phyloP scores from a whole-genome alignment of 2,888 invertebrate genomes.

The Xylocampa areola region DNA sequence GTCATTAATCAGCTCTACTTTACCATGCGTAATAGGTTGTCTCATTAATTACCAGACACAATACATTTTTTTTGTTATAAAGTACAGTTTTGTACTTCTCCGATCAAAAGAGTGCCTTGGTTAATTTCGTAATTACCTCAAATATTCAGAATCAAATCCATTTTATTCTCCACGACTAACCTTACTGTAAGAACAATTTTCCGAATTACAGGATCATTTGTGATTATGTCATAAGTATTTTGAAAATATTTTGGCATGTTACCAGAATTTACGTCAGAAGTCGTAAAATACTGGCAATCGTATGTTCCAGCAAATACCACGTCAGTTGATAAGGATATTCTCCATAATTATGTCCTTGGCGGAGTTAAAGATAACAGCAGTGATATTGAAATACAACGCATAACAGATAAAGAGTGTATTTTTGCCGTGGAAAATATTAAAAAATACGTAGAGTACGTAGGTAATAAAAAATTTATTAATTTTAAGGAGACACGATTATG shows the following conservation, averaged over 20 bases:
- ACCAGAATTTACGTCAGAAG: slow-evolving; percentile 34
- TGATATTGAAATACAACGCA: slow-evolving; percentile 58
- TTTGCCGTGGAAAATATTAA: slow-evolving; percentile 52
- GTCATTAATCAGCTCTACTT: no score
- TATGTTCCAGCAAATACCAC: slow-evolving; percentile 37
- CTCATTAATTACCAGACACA: no score
- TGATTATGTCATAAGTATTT: slow-evolving; percentile 38
- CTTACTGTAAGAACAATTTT: background rate
- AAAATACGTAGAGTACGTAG: no score
- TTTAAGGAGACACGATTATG: background rate
- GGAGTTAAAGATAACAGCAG: slow-evolving; percentile 65
- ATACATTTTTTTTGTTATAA: no score
- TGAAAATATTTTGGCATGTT: slow-evolving; percentile 37
- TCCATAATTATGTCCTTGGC: slow-evolving; percentile 72
- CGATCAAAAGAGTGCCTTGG: no score
- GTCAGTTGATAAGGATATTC: slow-evolving; percentile 61
- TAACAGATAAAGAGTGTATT: slow-evolving; percentile 54
- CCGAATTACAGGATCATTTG: slow-evolving; percentile 10
- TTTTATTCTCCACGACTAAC: background rate
- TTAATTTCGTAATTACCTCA: background rate
- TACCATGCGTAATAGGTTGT: no score
- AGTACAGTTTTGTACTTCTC: no score
- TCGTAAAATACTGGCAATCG: slow-evolving; percentile 36
- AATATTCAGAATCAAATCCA: no score
- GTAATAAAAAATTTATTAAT: no score